A percentile compares a stretch with the other conserved stretches of the same genome.
phyloP scores from a whole-genome alignment of 2,888 invertebrate species.

The Leucophenga montana region DNA sequence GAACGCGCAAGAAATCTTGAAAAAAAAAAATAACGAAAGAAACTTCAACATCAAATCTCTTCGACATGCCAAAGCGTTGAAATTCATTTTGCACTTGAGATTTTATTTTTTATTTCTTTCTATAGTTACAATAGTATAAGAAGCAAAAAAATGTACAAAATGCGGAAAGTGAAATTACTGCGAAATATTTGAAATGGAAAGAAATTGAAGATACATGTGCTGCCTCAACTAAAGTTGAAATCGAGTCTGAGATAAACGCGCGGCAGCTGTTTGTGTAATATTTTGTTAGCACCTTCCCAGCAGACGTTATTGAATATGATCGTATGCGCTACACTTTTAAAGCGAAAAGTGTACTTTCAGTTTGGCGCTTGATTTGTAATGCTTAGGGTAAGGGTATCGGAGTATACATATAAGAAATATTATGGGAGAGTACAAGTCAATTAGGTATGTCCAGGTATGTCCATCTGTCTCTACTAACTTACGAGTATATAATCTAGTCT shows the following conservation, averaged over 20 bases:
- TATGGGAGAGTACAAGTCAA: too few relatives aligned
- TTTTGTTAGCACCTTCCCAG: conserved; percentile 30
- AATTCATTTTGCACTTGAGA: conserved; percentile 36
- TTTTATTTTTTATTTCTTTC: conserved; percentile 51
- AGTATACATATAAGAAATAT: too few relatives aligned
- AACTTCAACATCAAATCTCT: conserved; percentile 21
- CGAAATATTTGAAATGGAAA: conserved; percentile 35
- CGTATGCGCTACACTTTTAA: too few relatives aligned
- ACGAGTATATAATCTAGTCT: too few relatives aligned
- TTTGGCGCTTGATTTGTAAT: conserved; percentile 34
- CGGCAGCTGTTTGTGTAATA: conserved; percentile 18
- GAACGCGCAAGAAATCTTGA: conserved; percentile 62
- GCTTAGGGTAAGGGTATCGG: too few relatives aligned
- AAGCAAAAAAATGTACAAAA: conserved; percentile 30
- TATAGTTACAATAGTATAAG: too few relatives aligned
- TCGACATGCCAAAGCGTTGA: background rate
- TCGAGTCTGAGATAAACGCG: conserved; percentile 2
- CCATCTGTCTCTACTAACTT: too few relatives aligned
- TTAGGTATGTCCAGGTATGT: too few relatives aligned
- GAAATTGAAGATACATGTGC: conserved; percentile 2
- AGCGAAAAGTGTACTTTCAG: conserved; percentile 18
- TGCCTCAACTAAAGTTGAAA: conserved; percentile 11
- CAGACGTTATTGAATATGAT: background rate
- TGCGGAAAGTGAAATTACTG: conserved; percentile 62
- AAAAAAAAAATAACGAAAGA: conserved; percentile 44